Evolutionary conservation across 2,113 vertebrate genomes (phyloP).

Genomic region (Misgurnus mizolepis): DNA sequence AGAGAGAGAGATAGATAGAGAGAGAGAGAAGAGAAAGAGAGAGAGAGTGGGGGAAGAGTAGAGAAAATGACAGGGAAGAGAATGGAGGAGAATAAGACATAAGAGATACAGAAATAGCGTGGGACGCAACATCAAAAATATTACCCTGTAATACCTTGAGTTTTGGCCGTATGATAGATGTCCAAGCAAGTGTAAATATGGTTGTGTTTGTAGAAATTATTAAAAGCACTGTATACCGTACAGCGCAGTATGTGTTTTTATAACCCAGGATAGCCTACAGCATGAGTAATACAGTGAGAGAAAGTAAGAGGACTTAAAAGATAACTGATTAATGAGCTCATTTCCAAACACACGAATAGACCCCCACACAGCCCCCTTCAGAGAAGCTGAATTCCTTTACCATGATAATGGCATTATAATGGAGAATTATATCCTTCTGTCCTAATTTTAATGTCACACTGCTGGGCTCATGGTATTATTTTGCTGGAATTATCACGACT

Average conservation of each 20-base stretch:
- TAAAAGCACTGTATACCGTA: neutral
- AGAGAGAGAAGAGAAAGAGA: neutral
- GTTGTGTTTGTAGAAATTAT: neutral
- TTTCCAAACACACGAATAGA: constrained; percentile 41
- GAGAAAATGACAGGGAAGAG: constrained; percentile 1
- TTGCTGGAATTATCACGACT: constrained; percentile 46
- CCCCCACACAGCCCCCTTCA: constrained; percentile 17
- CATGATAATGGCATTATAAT: constrained; percentile 52
- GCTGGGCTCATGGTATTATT: constrained; percentile 37
- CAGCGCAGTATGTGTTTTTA: neutral
- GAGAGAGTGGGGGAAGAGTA: neutral
- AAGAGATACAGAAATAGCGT: neutral
- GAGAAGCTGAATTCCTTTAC: constrained; percentile 32
- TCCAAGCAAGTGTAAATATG: too few species aligned
- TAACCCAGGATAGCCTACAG: neutral
- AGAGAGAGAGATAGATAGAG: constrained; percentile 3
- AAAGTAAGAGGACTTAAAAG: constrained; percentile 15
- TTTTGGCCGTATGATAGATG: too few species aligned
- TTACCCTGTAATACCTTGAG: neutral
- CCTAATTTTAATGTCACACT: constrained; percentile 45
- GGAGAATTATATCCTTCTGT: constrained; percentile 48
- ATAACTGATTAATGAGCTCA: constrained; percentile 49
- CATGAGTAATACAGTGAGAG: neutral
- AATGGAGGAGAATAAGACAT: neutral
- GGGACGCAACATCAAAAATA: neutral